A percentile compares a stretch with the other conserved stretches of the same genome.
phyloP scores from a whole-genome alignment of 2,888 invertebrate genomes.

The Stenurella melanura region DNA sequence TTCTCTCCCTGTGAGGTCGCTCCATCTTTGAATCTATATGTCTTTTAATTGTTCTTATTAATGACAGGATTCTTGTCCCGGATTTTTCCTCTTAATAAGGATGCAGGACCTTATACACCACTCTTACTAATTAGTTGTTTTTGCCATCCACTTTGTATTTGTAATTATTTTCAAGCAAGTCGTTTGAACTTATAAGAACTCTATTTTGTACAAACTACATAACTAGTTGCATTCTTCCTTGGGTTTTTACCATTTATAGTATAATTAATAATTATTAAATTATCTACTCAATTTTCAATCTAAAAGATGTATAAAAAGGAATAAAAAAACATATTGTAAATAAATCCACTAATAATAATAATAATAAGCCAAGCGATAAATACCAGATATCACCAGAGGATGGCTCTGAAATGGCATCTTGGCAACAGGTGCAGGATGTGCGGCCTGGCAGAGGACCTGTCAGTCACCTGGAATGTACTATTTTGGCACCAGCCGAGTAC shows the following conservation, averaged over 20 bases:
- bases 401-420: too few relatives aligned
- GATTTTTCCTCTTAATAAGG: constrained; percentile 66
- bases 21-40: constrained; percentile 67
- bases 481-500: too few relatives aligned
- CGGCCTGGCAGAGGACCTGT: too few relatives aligned
- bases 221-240: constrained; percentile 56
- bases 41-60: constrained; percentile 68
- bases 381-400: too few relatives aligned
- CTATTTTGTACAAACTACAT: constrained; percentile 58
- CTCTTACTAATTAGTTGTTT: constrained; percentile 59
- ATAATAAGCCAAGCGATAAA: too few relatives aligned
- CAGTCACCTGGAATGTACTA: too few relatives aligned
- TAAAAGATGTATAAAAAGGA: neutral
- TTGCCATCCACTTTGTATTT: constrained; percentile 48
- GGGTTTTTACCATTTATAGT: constrained; percentile 54
- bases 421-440: too few relatives aligned
- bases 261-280: constrained; percentile 55
- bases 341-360: too few relatives aligned
- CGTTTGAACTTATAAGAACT: constrained; percentile 60
- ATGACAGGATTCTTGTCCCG: constrained; percentile 64
- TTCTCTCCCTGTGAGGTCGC: constrained; percentile 71
- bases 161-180: constrained; percentile 55
- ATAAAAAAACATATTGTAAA: too few relatives aligned
- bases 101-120: constrained; percentile 53
- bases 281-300: constrained; percentile 28